Evolutionary conservation across 2,113 vertebrate species (phyloP).

Genomic region (Apteryx owenii): DNA sequence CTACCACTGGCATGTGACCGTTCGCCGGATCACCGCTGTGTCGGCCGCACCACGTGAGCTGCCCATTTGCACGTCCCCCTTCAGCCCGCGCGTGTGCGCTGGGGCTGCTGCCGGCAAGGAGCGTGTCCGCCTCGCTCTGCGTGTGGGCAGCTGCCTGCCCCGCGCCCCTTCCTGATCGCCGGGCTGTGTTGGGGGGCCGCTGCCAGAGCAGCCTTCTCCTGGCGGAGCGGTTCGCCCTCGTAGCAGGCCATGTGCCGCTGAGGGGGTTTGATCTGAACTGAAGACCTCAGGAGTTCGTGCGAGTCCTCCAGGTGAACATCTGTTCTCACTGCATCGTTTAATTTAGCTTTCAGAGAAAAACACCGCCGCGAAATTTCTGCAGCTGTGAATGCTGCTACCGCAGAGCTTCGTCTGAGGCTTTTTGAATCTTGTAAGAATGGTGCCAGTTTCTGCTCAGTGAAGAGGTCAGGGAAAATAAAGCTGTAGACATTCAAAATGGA

Average conservation of each 20-base stretch:
- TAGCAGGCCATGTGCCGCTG: neutral
- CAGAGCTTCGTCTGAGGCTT: neutral
- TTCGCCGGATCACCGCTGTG: no score
- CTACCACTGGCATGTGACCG: no score
- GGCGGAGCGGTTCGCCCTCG: neutral
- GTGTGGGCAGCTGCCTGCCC: no score
- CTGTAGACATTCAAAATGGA: neutral
- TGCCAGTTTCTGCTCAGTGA: neutral
- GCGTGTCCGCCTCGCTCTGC: no score
- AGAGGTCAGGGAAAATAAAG: neutral
- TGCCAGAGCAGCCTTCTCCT: no score
- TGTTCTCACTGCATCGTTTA: accelerated
- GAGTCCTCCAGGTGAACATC: accelerated
- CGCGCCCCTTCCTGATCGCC: no score
- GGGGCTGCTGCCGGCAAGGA: no score
- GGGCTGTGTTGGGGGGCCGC: no score
- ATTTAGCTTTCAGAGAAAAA: neutral
- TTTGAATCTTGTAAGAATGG: accelerated
- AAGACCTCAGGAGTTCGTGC: neutral
- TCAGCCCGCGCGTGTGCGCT: no score
- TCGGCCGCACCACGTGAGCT: no score
- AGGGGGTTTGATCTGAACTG: neutral
- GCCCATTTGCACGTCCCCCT: no score
- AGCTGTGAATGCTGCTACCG: neutral
- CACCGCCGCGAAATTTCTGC: neutral